These are phyloP conservation scores for Diorhabda elongata DNA, from an alignment of 1,140 invertebrate species.

Conservation along the genomic window DNA sequence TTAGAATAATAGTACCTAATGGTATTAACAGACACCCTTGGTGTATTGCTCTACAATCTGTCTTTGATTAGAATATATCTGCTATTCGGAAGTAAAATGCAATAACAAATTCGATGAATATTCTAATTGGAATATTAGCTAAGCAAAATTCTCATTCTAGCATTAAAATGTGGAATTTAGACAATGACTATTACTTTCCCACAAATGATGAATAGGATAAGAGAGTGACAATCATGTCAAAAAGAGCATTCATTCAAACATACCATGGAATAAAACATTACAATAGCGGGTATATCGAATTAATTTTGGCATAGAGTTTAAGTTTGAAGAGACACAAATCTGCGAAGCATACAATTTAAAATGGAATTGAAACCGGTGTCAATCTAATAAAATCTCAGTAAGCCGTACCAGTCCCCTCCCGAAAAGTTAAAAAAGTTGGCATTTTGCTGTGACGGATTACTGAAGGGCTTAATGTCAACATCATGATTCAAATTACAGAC, in stretches of 20 bases:
- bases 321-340: slow-evolving; percentile 39
- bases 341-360: slow-evolving; percentile 43
- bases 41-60: no score
- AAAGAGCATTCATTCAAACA: slow-evolving; percentile 17
- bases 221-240: slow-evolving; percentile 5
- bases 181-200: background rate
- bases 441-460: slow-evolving; percentile 44
- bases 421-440: slow-evolving; percentile 40
- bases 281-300: slow-evolving; percentile 37
- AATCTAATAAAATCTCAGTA: slow-evolving; percentile 41
- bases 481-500: slow-evolving; percentile 44
- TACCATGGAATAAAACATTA: slow-evolving; percentile 13
- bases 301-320: slow-evolving; percentile 40
- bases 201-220: slow-evolving; percentile 2
- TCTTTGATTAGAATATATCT: no score
- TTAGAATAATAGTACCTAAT: no score
- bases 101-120: no score
- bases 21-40: no score
- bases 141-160: no score
- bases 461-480: slow-evolving; percentile 45
- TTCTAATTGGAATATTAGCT: no score
- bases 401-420: slow-evolving; percentile 29
- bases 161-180: no score
- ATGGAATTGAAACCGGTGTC: slow-evolving; percentile 45
- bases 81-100: no score